Evolutionary conservation across 2,888 invertebrate genomes (phyloP).

Genomic region (Thysanoteuthis rhombus): DNA sequence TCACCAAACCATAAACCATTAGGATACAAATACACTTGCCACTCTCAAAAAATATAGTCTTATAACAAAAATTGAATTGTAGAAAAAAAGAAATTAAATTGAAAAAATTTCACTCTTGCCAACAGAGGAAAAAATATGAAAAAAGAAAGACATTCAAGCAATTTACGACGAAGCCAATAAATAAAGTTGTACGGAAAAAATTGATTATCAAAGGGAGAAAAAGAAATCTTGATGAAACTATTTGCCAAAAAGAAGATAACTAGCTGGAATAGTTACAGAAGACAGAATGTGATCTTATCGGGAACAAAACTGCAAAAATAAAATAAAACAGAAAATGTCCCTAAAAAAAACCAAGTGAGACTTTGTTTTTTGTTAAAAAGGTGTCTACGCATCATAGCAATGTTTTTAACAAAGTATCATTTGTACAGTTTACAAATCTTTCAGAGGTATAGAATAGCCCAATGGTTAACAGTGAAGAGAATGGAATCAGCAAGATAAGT

Average conservation of each 20-base stretch:
- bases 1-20: background rate
- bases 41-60: background rate
- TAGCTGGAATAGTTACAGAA: background rate
- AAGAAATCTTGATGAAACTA: background rate
- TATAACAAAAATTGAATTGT: too few relatives aligned
- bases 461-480: too few relatives aligned
- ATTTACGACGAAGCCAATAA: background rate
- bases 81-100: background rate
- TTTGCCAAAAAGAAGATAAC: background rate
- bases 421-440: too few relatives aligned
- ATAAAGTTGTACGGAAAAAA: background rate
- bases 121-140: background rate
- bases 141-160: background rate
- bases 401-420: too few relatives aligned
- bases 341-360: too few relatives aligned
- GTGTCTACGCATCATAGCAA: too few relatives aligned
- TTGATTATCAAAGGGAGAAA: background rate
- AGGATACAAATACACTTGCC: background rate
- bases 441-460: too few relatives aligned
- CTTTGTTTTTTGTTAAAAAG: too few relatives aligned
- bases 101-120: background rate
- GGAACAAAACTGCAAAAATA: too few relatives aligned
- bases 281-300: background rate
- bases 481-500: too few relatives aligned
- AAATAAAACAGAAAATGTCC: too few relatives aligned